phyloP scores from a whole-genome alignment of 2,888 invertebrate species.

The Nymphalis c-album region DNA sequence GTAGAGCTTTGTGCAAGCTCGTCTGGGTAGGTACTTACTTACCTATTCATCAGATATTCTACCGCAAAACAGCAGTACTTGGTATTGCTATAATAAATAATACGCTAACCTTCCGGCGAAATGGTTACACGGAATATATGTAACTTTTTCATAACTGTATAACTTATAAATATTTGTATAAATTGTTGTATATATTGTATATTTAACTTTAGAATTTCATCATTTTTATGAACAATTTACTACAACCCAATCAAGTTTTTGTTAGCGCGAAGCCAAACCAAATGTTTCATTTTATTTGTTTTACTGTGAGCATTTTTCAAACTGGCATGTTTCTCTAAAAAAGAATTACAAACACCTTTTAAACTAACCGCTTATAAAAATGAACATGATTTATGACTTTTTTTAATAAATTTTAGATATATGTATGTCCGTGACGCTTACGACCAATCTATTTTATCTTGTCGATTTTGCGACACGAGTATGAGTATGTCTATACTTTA shows the following conservation, averaged over 20 bases:
- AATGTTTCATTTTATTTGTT: constrained; percentile 21
- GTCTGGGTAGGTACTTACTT: too few relatives aligned
- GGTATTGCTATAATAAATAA: too few relatives aligned
- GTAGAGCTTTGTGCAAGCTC: too few relatives aligned
- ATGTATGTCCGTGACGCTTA: background rate
- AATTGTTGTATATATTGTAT: too few relatives aligned
- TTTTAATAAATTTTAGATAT: background rate
- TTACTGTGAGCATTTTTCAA: constrained; percentile 14
- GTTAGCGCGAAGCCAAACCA: constrained; percentile 15
- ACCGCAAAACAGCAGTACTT: too few relatives aligned
- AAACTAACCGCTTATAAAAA: constrained; percentile 28
- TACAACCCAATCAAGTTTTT: constrained; percentile 17
- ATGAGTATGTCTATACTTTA: too few relatives aligned
- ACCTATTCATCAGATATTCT: too few relatives aligned
- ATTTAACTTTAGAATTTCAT: background rate
- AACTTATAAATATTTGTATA: too few relatives aligned
- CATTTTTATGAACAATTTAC: constrained; percentile 10
- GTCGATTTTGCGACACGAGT: too few relatives aligned
- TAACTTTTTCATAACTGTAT: too few relatives aligned
- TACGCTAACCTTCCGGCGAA: too few relatives aligned
- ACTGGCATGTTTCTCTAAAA: constrained; percentile 16
- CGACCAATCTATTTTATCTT: background rate
- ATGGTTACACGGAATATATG: too few relatives aligned
- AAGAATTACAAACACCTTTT: constrained; percentile 21
- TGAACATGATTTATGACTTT: background rate